These are phyloP conservation scores for Dastarcus helophoroides DNA, from an alignment of 2,888 invertebrate species.

Conservation along the genomic window DNA sequence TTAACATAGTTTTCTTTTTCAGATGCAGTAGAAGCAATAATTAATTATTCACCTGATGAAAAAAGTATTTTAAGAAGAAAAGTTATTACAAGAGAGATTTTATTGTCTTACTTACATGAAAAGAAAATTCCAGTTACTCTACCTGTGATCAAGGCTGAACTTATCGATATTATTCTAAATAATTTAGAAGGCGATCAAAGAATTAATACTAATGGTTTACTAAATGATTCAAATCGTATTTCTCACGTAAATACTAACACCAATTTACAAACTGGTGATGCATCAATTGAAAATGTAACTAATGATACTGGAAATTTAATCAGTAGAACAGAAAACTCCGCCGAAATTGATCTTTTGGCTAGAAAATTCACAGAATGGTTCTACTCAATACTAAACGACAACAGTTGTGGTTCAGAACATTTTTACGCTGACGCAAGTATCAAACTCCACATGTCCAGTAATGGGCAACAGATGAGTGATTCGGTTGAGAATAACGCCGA, in stretches of 20 bases:
- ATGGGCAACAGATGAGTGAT: constrained; percentile 19
- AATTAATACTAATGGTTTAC: constrained; percentile 6
- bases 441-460: constrained; percentile 26
- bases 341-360: constrained; percentile 37
- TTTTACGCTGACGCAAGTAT: constrained; percentile 44
- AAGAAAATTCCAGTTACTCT: constrained; percentile 36
- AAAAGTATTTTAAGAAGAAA: constrained; percentile 41
- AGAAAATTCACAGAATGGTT: constrained; percentile 49
- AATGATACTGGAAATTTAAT: constrained; percentile 5
- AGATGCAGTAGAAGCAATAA: constrained; percentile 44
- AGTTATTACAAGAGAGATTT: constrained; percentile 41
- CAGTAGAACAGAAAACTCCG: neutral
- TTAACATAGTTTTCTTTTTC: constrained; percentile 19
- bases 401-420: constrained; percentile 36
- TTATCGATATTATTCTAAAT: too few relatives aligned
- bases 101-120: constrained; percentile 43
- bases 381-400: constrained; percentile 38
- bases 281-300: constrained; percentile 3
- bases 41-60: constrained; percentile 39
- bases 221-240: constrained; percentile 1
- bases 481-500: constrained; percentile 25
- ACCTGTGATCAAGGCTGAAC: constrained; percentile 40
- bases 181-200: constrained; percentile 5
- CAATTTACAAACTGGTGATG: constrained; percentile 3
- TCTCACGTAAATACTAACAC: constrained; percentile 3